Evolutionary conservation across 2,797 vertebrate genomes (phyloP).

Genomic region (Megaceryle alcyon): DNA sequence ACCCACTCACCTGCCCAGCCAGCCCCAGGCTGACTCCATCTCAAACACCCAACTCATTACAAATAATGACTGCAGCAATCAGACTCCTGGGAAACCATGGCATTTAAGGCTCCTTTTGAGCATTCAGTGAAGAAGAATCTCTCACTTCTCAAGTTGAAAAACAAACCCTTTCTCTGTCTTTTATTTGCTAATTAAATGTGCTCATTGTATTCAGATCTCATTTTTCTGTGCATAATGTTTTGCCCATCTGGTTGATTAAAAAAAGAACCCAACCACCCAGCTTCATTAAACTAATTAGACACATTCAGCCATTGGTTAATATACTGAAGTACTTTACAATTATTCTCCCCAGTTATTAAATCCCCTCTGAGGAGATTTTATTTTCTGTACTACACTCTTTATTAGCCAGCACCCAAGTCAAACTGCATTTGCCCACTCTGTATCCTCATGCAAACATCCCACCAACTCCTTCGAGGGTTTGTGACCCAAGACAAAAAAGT

Average conservation of each 20-base stretch:
- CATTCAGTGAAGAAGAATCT: background rate
- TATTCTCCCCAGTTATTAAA: constrained; percentile 52
- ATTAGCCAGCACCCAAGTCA: background rate
- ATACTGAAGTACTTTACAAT: constrained; percentile 57
- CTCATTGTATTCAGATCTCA: constrained; percentile 45
- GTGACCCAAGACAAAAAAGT: background rate
- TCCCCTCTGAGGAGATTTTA: background rate
- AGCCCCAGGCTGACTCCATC: background rate
- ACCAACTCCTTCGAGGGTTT: background rate
- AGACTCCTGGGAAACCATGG: background rate
- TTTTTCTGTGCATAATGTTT: constrained; percentile 53
- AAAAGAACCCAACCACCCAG: constrained; percentile 42
- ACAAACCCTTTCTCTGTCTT: constrained; percentile 23
- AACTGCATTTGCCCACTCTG: background rate
- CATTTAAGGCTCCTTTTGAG: background rate
- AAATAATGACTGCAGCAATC: background rate
- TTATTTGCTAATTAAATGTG: constrained; percentile 38
- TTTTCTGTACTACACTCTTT: background rate
- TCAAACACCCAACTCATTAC: background rate
- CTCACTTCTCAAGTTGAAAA: constrained; percentile 32
- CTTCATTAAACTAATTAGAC: constrained; percentile 50
- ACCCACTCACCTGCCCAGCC: background rate
- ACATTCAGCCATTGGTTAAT: constrained; percentile 52
- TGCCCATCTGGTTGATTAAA: constrained; percentile 65
- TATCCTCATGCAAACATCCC: background rate